These are phyloP conservation scores for Danionella dracula DNA, from an alignment of 2,797 vertebrate genomes.

Conservation along the genomic window DNA sequence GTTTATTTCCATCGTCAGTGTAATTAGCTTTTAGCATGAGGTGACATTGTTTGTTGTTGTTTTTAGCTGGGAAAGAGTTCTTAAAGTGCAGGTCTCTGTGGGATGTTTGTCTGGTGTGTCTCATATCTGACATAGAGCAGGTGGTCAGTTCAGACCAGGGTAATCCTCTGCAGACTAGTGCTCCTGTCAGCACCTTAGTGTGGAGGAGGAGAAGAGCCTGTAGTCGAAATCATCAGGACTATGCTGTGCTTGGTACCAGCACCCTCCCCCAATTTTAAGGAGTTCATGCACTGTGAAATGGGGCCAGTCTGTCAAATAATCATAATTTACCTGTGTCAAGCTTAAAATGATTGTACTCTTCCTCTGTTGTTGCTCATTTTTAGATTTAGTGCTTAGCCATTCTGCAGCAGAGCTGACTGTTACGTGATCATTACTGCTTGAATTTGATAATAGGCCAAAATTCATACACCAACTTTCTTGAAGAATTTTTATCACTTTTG, in stretches of 20 bases:
- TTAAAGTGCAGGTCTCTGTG: background rate
- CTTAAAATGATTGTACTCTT: background rate
- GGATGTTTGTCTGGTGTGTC: constrained; percentile 42
- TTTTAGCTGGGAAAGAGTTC: constrained; percentile 1
- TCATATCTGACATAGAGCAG: constrained; percentile 67
- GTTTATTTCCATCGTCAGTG: background rate
- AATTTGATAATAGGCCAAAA: no score
- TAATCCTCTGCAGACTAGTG: constrained; percentile 40
- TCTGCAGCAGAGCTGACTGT: no score
- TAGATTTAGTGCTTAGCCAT: no score
- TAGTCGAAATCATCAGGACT: constrained; percentile 60
- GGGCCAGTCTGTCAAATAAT: background rate
- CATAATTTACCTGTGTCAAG: constrained; percentile 14
- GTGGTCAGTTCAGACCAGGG: constrained; percentile 51
- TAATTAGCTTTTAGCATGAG: background rate
- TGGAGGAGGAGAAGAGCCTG: constrained; percentile 47
- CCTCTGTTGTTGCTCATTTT: background rate
- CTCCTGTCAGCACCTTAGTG: constrained; percentile 37
- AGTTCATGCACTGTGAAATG: constrained; percentile 25
- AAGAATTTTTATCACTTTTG: constrained; percentile 22
- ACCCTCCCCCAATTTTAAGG: constrained; percentile 54
- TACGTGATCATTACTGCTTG: no score
- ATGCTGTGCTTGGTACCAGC: constrained; percentile 60
- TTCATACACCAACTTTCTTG: no score
- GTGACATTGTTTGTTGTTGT: constrained; percentile 6